phyloP scores from a whole-genome alignment of 2,797 vertebrate species.

The Trachops cirrhosus region DNA sequence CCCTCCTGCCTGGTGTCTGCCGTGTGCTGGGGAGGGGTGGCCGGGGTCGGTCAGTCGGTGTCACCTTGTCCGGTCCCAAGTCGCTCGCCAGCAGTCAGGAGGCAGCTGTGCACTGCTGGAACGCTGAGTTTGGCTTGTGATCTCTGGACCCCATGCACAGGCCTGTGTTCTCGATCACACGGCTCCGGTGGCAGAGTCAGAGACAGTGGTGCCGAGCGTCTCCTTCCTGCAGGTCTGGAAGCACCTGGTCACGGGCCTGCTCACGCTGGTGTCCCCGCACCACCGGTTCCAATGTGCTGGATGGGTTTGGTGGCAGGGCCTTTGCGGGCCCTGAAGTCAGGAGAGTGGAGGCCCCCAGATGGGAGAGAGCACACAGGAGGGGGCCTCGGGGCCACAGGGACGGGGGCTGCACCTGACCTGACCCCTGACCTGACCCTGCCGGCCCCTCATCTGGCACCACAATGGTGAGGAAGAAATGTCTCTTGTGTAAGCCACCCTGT shows the following conservation, averaged over 20 bases:
- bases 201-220: background rate
- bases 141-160: background rate
- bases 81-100: background rate
- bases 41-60: no score
- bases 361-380: background rate
- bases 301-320: background rate
- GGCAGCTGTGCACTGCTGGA: background rate
- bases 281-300: background rate
- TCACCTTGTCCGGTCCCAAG: background rate
- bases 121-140: background rate
- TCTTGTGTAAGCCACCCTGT: background rate
- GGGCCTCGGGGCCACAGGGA: no score
- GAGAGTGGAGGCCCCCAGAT: background rate
- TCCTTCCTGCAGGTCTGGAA: background rate
- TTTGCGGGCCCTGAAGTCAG: no score
- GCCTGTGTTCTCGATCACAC: background rate
- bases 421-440: no score
- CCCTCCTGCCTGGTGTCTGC: no score
- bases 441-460: background rate
- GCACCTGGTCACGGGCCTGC: background rate
- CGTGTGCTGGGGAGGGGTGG: accelerated
- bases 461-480: background rate
- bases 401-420: no score
- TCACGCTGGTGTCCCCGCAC: background rate
- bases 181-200: background rate